Base-by-base conservation (phyloP, 2,113 vertebrate species). In the Oryzias javanicus region DNA sequence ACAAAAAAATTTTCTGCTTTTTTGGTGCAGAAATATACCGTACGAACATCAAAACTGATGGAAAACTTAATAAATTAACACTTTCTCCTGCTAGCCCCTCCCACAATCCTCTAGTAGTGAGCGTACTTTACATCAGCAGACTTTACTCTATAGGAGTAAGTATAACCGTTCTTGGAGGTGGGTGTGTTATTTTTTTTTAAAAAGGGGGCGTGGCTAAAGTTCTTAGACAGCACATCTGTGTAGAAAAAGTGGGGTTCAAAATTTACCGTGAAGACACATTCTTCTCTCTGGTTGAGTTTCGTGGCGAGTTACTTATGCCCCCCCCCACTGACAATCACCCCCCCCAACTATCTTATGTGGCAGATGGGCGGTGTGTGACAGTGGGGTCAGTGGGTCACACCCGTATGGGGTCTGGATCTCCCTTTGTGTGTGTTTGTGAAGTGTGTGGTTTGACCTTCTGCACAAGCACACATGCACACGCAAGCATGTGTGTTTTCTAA, bases 311-410 rank as follows among this genome's bases (percentile, higher is more conserved):
- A 48, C 63, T 60, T 24, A 49, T 17, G 27, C 18, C 17, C 64
- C 25, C 49, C 14, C 41, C 46, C n/a, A 8, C 12, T 18, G 18
- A 47, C 46, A 47, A 47, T 18, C 8, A n/a, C 46, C 67, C 61
- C 15, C 51, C 52, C 79, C 75, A 64, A 66, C 74, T 82, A 73
- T 77, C 72, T 81, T 81, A 86, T 65, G 79, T 83, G 82, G 90
- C 91, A 92, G 90, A 92, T 92, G 91, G 91, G 87, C 89, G 83
- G 74, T 86, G 90, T 87, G 82, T 74, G 89, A 91, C 89, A 86
- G 88, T 79, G 80, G 85, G 91, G 90, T 91, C 90, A 89, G 80
- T 29, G 70, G 91, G 90, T 92, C 90, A 90, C 88, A 88, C 82
- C 89, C 86, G 89, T 84, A 89, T 85, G 82, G 86, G 83, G 82